Base-by-base conservation (phyloP, 2,113 vertebrate genomes). In the Rhinichthys klamathensis region DNA sequence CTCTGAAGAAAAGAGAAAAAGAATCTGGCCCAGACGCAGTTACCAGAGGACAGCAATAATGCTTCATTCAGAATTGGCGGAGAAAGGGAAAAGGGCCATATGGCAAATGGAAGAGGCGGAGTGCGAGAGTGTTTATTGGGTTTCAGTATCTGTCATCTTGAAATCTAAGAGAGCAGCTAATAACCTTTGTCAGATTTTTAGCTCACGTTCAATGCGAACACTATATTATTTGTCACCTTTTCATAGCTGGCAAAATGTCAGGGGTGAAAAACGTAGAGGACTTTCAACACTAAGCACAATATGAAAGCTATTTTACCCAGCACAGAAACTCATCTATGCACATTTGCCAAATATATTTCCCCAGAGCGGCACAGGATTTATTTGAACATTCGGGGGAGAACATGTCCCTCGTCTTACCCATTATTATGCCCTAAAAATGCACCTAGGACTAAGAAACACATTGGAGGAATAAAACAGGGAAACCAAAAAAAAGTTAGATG, bases 171-270 rank as follows among this genome's bases (percentile, higher is more conserved):
- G 79, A 81, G 79, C 77, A 80, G 32, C 49, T 41, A 60, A 38
- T 70, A 76, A 80, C 30, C 60, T 83, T 83, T 54, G 58, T 41
- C 56, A 46, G 60, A 86, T 58, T 87, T 78, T 83, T 69, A 70
- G 54, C 70, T 82, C 67, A 51, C 6, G 13, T 58, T 56, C 23
- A 41, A 0, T 67, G 23, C 41, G 4, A 51, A 76, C 46, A 84
- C 67, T 30, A 38, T 65, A 30, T 44, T 35, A 23, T 49, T 49
- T 46, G 46, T 76, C 74, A 41, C 30, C 23, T 75, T 79, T 65
- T 35, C 46, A 49, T 54, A 54, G 46, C 15, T 10, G 25, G 74
- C 15, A 9, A 44, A 72, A 41, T 5, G 63, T 3, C 2, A 35
- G 65, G 30, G 41, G 38, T n/a, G 6, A 18, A 21, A 69, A 35